Percentiles rank a stretch among this genome's conserved stretches.
Conservation (phyloP, 2,113 vertebrate genomes). For the Merops nubicus region DNA sequence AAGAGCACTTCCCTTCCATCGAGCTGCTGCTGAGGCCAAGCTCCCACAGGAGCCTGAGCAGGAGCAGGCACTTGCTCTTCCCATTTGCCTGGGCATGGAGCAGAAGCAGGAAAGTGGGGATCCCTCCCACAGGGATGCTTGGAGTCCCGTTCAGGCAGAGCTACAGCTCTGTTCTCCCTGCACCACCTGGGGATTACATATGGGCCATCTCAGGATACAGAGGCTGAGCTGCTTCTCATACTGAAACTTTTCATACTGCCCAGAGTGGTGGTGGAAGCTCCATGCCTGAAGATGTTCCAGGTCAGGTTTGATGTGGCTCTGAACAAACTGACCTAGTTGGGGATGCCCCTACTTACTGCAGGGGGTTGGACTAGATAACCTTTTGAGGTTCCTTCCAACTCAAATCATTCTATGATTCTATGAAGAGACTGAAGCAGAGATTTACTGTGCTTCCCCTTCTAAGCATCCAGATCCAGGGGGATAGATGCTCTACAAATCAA, state of each 20-base stretch:
- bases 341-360: no score
- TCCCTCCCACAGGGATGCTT: neutral
- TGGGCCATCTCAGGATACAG: neutral
- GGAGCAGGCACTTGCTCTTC: neutral
- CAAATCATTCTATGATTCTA: no score
- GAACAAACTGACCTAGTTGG: no score
- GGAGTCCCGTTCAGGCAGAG: neutral
- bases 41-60: neutral
- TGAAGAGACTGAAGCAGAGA: neutral
- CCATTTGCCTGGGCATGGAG: neutral
- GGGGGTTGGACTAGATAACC: no score
- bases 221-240: neutral
- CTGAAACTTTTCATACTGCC: no score
- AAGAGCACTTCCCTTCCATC: accelerated
- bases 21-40: neutral
- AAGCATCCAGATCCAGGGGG: neutral
- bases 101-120: neutral
- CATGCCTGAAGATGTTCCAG: no score
- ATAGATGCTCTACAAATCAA: neutral
- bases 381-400: no score
- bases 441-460: neutral
- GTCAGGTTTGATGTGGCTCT: no score
- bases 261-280: no score
- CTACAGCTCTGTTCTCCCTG: neutral
- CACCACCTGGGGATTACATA: accelerated